Evolutionary conservation across 2,113 vertebrate genomes (phyloP).

Genomic region (Condylura cristata): DNA sequence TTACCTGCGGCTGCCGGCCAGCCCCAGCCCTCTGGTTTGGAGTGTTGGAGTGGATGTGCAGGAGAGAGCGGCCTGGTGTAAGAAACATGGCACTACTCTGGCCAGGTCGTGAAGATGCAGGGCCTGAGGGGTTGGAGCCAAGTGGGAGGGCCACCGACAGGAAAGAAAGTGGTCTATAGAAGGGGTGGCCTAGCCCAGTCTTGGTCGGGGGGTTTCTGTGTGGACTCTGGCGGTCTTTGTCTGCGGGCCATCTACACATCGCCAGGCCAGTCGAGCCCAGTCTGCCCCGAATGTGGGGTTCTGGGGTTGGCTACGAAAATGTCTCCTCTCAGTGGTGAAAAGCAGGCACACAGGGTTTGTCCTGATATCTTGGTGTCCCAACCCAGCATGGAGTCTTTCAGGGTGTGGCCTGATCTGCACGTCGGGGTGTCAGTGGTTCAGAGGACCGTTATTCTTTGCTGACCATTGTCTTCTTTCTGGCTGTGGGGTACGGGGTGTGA

Average conservation of each 20-base stretch:
- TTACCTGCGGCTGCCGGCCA: too few relatives aligned
- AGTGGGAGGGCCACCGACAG: neutral
- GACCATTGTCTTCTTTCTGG: neutral
- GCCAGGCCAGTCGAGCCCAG: neutral
- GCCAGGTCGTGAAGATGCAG: neutral
- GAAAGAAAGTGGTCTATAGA: neutral
- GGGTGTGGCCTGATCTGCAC: neutral
- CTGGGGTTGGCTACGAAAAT: neutral
- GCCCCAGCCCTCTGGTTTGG: neutral
- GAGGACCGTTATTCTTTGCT: neutral
- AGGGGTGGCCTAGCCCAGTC: neutral
- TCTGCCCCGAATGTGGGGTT: neutral
- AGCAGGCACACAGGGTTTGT: neutral
- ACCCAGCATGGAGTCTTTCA: neutral
- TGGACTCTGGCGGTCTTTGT: neutral
- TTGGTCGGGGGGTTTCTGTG: neutral
- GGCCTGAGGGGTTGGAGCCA: neutral
- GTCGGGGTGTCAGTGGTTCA: neutral
- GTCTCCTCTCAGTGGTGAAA: neutral
- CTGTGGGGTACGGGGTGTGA: neutral
- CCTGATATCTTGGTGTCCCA: slow-evolving; percentile 4
- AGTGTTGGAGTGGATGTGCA: neutral
- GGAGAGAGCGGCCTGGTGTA: neutral
- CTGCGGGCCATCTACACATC: neutral
- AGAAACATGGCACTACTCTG: neutral